phyloP scores from a whole-genome alignment of 2,113 vertebrate species.

The Lycocorax pyrrhopterus region DNA sequence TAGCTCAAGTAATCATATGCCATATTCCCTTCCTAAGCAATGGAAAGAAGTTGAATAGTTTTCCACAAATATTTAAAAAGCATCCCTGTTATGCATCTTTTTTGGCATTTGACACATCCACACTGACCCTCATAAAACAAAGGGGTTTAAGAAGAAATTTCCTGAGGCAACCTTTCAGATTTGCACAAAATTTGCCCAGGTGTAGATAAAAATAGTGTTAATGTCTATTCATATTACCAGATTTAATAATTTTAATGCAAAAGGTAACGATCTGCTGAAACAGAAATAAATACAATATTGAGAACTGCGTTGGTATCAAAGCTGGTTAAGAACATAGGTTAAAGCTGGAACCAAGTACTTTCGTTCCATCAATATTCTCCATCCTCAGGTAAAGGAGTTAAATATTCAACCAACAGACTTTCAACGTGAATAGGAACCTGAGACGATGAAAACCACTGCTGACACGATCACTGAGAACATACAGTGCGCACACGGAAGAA shows the following conservation, averaged over 20 bases:
- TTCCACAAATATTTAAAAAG: background rate
- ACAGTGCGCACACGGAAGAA: fast-evolving
- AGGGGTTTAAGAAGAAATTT: background rate
- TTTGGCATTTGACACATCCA: background rate
- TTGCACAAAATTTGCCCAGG: background rate
- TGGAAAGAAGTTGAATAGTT: background rate
- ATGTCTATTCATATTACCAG: background rate
- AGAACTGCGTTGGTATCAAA: background rate
- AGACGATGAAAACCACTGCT: background rate
- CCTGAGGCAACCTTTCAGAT: background rate
- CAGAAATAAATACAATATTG: background rate
- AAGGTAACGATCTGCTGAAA: background rate
- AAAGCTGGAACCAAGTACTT: background rate
- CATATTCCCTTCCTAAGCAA: background rate
- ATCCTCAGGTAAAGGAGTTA: background rate
- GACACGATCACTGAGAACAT: background rate
- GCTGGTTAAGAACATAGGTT: background rate
- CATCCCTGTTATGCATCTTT: background rate
- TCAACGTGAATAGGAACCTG: background rate
- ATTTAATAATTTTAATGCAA: background rate
- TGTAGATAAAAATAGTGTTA: background rate
- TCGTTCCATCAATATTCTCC: background rate
- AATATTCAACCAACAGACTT: background rate
- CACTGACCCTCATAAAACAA: background rate
- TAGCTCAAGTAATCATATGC: background rate